Base-by-base conservation (phyloP, 2,888 invertebrate genomes). In the Polyommatus iphigenia region DNA sequence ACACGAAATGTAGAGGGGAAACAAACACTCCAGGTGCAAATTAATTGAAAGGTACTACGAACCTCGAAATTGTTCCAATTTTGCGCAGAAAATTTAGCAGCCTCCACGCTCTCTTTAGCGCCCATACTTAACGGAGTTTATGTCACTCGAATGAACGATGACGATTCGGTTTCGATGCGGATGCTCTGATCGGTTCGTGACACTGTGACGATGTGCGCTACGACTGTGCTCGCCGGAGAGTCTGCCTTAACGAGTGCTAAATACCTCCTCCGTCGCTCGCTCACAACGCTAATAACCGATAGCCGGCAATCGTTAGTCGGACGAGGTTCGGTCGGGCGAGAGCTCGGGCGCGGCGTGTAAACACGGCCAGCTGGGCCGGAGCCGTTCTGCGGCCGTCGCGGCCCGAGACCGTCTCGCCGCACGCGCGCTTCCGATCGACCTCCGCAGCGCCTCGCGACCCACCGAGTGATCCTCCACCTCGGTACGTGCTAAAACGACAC, bases 31-130 rank as follows among this genome's bases (percentile, higher is more conserved):
- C 92, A 92, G 90, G 93, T 93, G 93, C 93, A 94, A 90, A 91
- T 90, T 90, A 92, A 90, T 90, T 90, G 88, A 89, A 91, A 90
- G 89, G 88, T 91, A 86, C 90, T 94, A 94, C 95, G 95, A 95
- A 96, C 96, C 96, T 96, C 96, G 88, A 96, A 94, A 94, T 96
- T 96, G 94, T 96, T 96, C 97, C 96, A 97, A 94, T 96, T 96
- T 95, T 96, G 96, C 94, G 96, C 95, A 94, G 96, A 96, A 95
- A 96, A 95, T 95, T 96, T 96, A 90, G 96, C 96, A 89, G 96
- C 96, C 92, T 97, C 96, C 91, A 96, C 96, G 95, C 96, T 97
- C 91, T 96, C 96, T 95, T 97, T 97, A 91, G 96, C 96, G 94
- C 97, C 97, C 97, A 96, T 96, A 90, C 94, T 95, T 92, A 92